Conservation (phyloP, 2,888 invertebrate species). For the Aphidius colemani region DNA sequence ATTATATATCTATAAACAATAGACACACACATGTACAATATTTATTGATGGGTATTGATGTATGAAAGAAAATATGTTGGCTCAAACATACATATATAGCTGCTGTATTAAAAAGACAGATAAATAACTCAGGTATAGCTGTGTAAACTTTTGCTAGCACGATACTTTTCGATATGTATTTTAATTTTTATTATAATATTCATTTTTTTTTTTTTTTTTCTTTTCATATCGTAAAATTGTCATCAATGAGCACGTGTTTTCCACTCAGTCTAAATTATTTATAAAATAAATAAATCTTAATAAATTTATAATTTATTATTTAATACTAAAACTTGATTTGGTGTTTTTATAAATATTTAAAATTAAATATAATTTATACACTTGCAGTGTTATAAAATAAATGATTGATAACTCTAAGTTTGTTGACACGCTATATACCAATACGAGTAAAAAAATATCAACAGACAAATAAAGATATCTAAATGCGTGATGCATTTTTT, state of each 20-base stretch:
- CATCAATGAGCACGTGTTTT: constrained; percentile 1
- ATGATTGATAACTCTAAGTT: constrained; percentile 1
- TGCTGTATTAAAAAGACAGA: constrained; percentile 54
- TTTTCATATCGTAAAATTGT: constrained; percentile 1
- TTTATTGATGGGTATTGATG: background rate
- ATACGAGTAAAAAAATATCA: no score
- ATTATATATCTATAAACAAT: background rate
- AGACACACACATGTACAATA: constrained; percentile 11
- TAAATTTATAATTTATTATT: no score
- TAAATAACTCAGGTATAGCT: constrained; percentile 57
- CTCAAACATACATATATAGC: constrained; percentile 32
- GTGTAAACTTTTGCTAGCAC: constrained; percentile 56
- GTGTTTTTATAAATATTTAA: background rate
- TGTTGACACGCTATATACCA: no score
- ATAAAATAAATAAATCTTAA: no score
- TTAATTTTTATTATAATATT: background rate
- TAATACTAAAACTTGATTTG: no score
- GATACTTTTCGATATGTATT: constrained; percentile 10
- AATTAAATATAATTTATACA: background rate
- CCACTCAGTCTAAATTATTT: no score
- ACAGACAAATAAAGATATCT: no score
- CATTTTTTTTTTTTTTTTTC: background rate
- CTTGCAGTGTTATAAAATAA: constrained; percentile 3
- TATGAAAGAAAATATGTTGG: background rate
- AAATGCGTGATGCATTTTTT: no score